Evolutionary conservation across 2,797 vertebrate genomes (phyloP).

Genomic region (Oophaga sylvatica): DNA sequence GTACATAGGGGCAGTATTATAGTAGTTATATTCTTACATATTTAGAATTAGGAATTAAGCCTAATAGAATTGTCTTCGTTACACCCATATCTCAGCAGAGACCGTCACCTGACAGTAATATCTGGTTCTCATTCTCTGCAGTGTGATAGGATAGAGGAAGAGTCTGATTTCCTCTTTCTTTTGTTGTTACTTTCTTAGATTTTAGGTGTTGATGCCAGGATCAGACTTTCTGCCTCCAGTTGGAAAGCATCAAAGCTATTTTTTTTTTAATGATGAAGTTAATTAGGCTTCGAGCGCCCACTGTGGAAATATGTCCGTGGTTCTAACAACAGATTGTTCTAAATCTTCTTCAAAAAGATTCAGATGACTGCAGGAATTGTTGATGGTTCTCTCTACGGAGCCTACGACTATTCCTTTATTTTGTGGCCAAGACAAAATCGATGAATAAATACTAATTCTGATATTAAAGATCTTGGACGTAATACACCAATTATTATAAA

Average conservation of each 20-base stretch:
- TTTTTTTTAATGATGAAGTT: slow-evolving; percentile 31
- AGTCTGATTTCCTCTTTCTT: not conserved
- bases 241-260: slow-evolving; percentile 30
- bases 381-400: not conserved
- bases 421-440: slow-evolving; percentile 23
- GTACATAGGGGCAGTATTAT: slow-evolving; percentile 17
- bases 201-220: not conserved
- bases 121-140: not conserved
- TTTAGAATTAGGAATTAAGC: not conserved
- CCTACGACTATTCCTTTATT: not conserved
- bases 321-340: slow-evolving; percentile 27
- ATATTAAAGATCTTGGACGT: not conserved
- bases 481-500: slow-evolving; percentile 29
- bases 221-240: slow-evolving; percentile 12
- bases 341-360: slow-evolving; percentile 45
- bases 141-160: not conserved
- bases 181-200: slow-evolving; percentile 15
- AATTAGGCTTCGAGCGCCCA: slow-evolving; percentile 47
- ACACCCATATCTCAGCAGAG: not conserved
- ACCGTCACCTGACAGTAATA: not conserved
- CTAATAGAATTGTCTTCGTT: not conserved
- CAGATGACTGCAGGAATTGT: not conserved
- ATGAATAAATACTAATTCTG: not conserved
- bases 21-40: slow-evolving; percentile 21
- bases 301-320: slow-evolving; percentile 5